Evolutionary conservation across 1,140 invertebrate genomes (phyloP), one percentile per base, ranked within the genome.

Genomic region (Trichonephila clavata): DNA sequence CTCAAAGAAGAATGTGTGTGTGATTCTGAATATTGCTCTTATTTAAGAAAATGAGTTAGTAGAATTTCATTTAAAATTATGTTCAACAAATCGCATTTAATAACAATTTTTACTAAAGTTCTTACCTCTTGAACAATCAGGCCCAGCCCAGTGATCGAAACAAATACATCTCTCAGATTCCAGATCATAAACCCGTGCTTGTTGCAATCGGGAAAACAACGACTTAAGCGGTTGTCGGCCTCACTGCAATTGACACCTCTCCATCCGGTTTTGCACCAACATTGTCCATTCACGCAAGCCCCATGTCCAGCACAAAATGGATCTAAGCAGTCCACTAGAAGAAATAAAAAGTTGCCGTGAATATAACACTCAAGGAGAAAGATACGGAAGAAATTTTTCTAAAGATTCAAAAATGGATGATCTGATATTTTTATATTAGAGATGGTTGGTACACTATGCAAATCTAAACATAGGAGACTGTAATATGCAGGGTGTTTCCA

Each of bases 211-310:
- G 98, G 98, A 50, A 99, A 96, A 96, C 99, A 99, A 95, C 99
- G 98, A 7, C 99, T 96, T 0, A 98, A 98, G 94, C 99, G 98
- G 95, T 98, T 98, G 95, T 99, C 98, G 96, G 98, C 98, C 94
- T 98, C 97, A 88, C 97, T 97, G 96, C 99, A 99, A 95, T 99
- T 98, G 0, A 96, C 95, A 0, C 99, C 99, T 95, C 98, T 98
- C 98, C 98, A 99, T 1, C 99, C 99, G 95, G 98, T 98, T 95
- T 99, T 99, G 96, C 99, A 99, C 63, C 99, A 97, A 96, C 99
- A 99, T 21, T 97, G 97, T 2, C 99, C 99, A 94, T 98, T 98
- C 13, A 98, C 97, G 96, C 99, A 99, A 95, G 99, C 98, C n/a
- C 99, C 99, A 95, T 99, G 98, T 16, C 97, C 97, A 0, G 98